Base-by-base conservation (phyloP, 2,113 vertebrate genomes). In the Coryphaenoides rupestris region DNA sequence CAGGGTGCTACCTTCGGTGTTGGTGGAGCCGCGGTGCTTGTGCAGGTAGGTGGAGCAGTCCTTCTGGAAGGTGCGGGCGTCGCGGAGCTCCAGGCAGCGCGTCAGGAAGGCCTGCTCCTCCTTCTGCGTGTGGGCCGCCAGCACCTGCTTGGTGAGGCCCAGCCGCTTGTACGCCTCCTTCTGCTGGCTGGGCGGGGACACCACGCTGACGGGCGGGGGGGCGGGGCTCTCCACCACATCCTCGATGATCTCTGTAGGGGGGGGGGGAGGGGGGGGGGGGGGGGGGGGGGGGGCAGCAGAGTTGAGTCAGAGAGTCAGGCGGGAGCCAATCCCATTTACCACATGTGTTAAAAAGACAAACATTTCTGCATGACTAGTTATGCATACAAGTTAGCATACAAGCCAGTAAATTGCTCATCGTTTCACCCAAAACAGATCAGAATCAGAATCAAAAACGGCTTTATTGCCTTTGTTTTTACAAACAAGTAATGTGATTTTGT, bases 41-140 rank as follows among this genome's bases (percentile, higher is more conserved):
- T 92, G 91, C 21, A 92, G 79, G 69, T 93, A 91, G 2, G 86
- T 75, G 57, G 84, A 93, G 76, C 90, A 93, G 65, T 89, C 89
- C 5, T 90, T 89, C 75, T 94, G 93, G 58, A 96, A 91, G 24
- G 84, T 79, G 21, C 84, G 85, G 26, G 93, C 85, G 0, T 76
- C 91, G 63, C 84, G 87, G 1, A 90, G 87, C 70, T 95, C 94
- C 69, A 89, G 83, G 74, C 94, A 96, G 72, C 90, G 94, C 65
- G 79, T 93, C 68, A 98, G 88, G 86, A 96, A 99, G 55, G 90
- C 93, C 76, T 96, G 94, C 76, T 98, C 96, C 64, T 99, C 96
- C 57, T 95, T 96, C 70, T 96, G 95, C 0, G 96, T 98, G 82
- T 98, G 97, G 0, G 93, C 95, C 0, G 95, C 95, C 79, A 99